phyloP scores from a whole-genome alignment of 30 jellyfish, hydroid and myxozoan species.

The Hydra vulgaris region DNA sequence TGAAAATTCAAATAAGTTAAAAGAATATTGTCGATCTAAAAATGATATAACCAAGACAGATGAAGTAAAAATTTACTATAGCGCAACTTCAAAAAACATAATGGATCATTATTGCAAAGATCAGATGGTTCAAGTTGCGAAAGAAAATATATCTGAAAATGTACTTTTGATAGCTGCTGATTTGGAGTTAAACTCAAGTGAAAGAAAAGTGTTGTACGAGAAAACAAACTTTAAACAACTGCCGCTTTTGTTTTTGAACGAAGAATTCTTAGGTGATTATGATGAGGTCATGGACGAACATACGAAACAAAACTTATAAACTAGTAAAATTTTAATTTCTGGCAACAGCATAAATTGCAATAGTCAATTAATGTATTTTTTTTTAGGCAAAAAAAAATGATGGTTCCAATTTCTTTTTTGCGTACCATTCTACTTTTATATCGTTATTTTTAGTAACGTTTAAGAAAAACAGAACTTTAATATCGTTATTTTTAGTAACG shows the following conservation, averaged over 20 bases:
- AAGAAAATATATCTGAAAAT: conserved; percentile 12
- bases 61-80: conserved; percentile 53
- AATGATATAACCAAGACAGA: conserved; percentile 3
- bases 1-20: background rate
- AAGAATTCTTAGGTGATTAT: conserved; percentile 42
- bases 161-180: conserved; percentile 49
- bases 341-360: no score
- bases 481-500: no score
- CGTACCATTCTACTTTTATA: no score
- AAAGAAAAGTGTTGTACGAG: conserved; percentile 40
- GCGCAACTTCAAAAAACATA: conserved; percentile 52
- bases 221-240: conserved; percentile 14
- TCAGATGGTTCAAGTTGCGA: conserved; percentile 29
- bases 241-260: conserved; percentile 55
- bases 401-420: no score
- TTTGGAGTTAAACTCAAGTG: conserved; percentile 34
- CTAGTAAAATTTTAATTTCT: no score
- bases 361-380: no score
- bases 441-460: no score
- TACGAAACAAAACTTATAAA: conserved; percentile 36
- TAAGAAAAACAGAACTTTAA: no score
- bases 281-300: conserved; percentile 36
- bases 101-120: conserved; percentile 35
- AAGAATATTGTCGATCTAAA: conserved; percentile 18
- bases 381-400: no score